Base-by-base conservation (phyloP, 2,113 vertebrate genomes). In the Pica pica region DNA sequence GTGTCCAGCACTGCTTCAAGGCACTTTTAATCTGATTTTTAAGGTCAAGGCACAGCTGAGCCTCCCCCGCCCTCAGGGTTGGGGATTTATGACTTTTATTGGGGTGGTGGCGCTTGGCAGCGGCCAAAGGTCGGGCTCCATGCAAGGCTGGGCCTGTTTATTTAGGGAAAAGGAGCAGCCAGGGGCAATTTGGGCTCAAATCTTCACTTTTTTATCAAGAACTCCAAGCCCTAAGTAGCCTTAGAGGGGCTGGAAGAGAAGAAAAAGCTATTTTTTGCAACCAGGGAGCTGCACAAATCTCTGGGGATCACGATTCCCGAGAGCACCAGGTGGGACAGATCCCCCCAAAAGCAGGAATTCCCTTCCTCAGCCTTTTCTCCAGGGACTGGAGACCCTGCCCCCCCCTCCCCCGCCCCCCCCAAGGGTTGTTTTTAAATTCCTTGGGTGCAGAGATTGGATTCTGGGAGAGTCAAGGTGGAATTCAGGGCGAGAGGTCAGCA, bases 1-100 rank as follows among this genome's bases (percentile, higher is more conserved):
- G 41, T 47, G 69, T 47, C 69, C 69, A 64, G 69, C 23, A 1
- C 49, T n/a, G 49, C 41, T 64, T 5, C 49, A 18, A 50, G 59
- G 59, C 69, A 19, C 9, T 12, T 47, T 5, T 56, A 56, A 84
- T n/a, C 82, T 84, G 41, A 76, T 59, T 67, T 85, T 85, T 76
- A 76, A 67, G 83, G 61, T 85, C 83, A 76, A 50, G 83, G 83
- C 83, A 42, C 68, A 63, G 39, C 56, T 22, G 35, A 37, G 37
- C 2, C 1, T 2, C 22, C 11, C 35, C 14, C 26, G 0, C 28
- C 37, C n/a, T 26, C 69, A 4, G 18, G 46, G 18, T 0, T 31
- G 47, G 47, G 53, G 16, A 6, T 60, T 61, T 71, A 27, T 15
- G 42, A 37, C 24, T 63, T 41, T 31, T 44, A 3, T 30, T 30